Conservation (phyloP, 2,888 invertebrate genomes). For the Cephus pulcher region DNA sequence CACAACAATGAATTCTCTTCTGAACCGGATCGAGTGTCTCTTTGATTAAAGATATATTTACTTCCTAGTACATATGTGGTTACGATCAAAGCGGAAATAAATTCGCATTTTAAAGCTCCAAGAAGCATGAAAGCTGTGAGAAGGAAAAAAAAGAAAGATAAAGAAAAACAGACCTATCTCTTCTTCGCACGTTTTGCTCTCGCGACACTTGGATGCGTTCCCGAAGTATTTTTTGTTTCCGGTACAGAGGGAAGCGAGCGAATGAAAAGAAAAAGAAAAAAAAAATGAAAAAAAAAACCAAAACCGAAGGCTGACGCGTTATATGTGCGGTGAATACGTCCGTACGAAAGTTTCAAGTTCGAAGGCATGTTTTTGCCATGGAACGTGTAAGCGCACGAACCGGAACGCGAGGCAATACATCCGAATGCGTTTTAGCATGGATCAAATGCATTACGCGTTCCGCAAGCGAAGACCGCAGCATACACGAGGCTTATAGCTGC, state of each 20-base stretch:
- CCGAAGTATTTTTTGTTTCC: background rate
- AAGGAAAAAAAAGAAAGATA: background rate
- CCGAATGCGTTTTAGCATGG: slow-evolving; percentile 63
- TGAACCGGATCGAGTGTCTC: background rate
- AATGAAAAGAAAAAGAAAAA: background rate
- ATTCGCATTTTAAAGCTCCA: background rate
- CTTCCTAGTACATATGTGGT: background rate
- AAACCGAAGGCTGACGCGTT: background rate
- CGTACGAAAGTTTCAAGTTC: slow-evolving; percentile 1
- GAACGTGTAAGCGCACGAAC: slow-evolving; percentile 44
- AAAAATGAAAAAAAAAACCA: too few relatives aligned
- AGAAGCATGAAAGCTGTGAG: background rate
- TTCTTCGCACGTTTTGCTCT: background rate
- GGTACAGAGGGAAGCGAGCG: background rate
- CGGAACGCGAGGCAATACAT: slow-evolving; percentile 42
- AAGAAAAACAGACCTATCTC: background rate
- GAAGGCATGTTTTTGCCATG: background rate
- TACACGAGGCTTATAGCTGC: slow-evolving; percentile 59
- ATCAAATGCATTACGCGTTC: slow-evolving; percentile 60
- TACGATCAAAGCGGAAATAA: background rate
- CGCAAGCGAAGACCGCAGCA: slow-evolving; percentile 39
- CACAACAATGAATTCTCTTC: background rate
- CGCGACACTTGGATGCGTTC: background rate
- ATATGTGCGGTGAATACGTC: background rate
- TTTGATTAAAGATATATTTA: background rate